Base-by-base conservation (phyloP, 2,888 invertebrate species). In the Ypsolopha sequella region DNA sequence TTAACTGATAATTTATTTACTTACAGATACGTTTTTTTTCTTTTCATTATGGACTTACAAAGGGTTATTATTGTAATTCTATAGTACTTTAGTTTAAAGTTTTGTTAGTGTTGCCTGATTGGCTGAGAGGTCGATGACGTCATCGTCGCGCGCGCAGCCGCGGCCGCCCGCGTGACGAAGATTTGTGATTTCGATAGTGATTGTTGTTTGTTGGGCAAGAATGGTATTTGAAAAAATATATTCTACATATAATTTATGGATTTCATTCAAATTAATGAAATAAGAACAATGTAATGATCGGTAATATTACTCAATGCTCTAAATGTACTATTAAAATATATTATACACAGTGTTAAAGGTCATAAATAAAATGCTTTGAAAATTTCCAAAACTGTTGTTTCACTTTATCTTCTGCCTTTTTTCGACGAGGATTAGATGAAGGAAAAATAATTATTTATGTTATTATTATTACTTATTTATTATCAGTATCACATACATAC, bases 271-370 rank as follows among this genome's bases (percentile, higher is more conserved):
- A 80, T 77, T 85, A 81, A 80, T 77, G 70, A 71, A 71, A 70
- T 85, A 84, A 80, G 79, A 82, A 87, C 84, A 82, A 84, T 86
- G 85, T 87, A 87, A 82, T 84, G 77, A 84, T 87, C 82, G 86
- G 85, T 85, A 84, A 87, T 84, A 86, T 87, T 86, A 87, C 84
- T 87, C 79, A 87, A 84, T 86, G 87, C 87, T 86, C 85, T 87
- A 85, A 87, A 87, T 87, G 87, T 87, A 87, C 80, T 87, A 87
- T 86, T 86, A 85, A 86, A 86, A 85, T 87, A 87, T 86, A 86
- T 85, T 85, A 86, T 86, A 86, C 86, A 86, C 86, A 80, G 86
- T 86, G 86, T 86, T 86, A 86, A 86, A 85, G 84, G 84, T 85
- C 85, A 84, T 85, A 81, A 86, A 86, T 86, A 86, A 85, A 86